These are phyloP conservation scores for Egretta garzetta DNA, from an alignment of 2,113 vertebrate genomes.

Conservation along the genomic window DNA sequence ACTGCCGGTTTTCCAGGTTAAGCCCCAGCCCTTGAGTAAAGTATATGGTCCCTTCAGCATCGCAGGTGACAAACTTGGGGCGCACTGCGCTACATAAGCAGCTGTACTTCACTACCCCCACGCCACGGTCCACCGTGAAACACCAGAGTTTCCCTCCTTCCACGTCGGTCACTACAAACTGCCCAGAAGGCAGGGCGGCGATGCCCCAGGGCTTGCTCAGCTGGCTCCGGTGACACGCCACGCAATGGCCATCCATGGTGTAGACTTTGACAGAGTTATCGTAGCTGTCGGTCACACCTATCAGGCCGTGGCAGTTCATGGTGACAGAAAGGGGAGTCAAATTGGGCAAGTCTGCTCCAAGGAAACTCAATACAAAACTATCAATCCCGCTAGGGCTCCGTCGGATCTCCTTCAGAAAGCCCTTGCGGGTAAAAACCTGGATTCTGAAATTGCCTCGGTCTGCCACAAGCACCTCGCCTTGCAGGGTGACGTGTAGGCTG, in stretches of 20 bases:
- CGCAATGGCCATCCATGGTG: slow-evolving; percentile 91
- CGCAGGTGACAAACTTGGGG: slow-evolving; percentile 96
- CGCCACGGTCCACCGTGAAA: slow-evolving; percentile 88
- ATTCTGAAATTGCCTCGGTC: slow-evolving; percentile 94
- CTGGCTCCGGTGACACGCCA: slow-evolving; percentile 94
- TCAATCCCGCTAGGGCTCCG: slow-evolving; percentile 94
- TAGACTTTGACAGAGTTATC: slow-evolving; percentile 98
- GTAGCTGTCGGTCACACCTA: slow-evolving; percentile 94
- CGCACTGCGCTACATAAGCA: slow-evolving; percentile 92
- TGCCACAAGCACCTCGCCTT: slow-evolving; percentile 93
- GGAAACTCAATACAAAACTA: slow-evolving; percentile 94
- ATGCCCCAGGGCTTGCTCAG: slow-evolving; percentile 98
- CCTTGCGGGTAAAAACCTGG: slow-evolving; percentile 96
- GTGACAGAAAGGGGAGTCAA: slow-evolving; percentile 92
- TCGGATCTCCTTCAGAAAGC: slow-evolving; percentile 93
- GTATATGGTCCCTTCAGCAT: slow-evolving; percentile 90
- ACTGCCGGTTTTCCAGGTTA: slow-evolving; percentile 93
- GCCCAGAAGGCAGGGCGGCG: slow-evolving; percentile 89
- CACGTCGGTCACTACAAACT: slow-evolving; percentile 95
- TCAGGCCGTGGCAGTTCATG: slow-evolving; percentile 92
- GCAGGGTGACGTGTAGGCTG: slow-evolving; percentile 88
- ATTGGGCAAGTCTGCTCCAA: slow-evolving; percentile 93
- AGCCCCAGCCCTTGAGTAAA: slow-evolving; percentile 96
- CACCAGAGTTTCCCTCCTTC: slow-evolving; percentile 97
- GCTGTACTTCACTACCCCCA: slow-evolving; percentile 92